Base-by-base conservation (phyloP, 1,140 invertebrate species). In the Pseudomyrmex dendroicus region DNA sequence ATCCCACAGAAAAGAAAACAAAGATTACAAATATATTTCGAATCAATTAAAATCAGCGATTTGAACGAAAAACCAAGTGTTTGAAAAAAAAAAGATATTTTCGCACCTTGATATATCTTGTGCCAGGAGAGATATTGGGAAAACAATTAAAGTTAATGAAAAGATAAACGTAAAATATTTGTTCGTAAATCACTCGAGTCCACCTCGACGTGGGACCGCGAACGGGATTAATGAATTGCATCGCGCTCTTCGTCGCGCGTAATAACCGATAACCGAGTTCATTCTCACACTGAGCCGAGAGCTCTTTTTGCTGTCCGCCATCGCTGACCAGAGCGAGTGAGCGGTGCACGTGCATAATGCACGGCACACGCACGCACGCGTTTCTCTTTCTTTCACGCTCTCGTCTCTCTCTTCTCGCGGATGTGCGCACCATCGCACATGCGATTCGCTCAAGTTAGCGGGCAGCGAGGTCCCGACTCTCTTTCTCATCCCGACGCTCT, bases 371-470 rank as follows among this genome's bases (percentile, higher is more conserved):
- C 85, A 62, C 70, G 67, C 57, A 66, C 73, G 46, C 56, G 44
- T n/a, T 3, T 70, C 52, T 63, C 56, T 62, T 72, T 72, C 62
- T 54, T 35, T 48, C 82, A 73, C 48, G 67, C 35, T 80, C 17
- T 48, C 20, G 35, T 56, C 61, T 70, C 86, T 70, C 86, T 73
- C 72, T 80, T 66, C 66, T 80, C 87, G 84, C 91, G 92, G 92
- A 93, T 93, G 91, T 90, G 89, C 91, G 92, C 92, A 90, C 92
- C 92, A 93, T 93, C 91, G 92, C 92, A 92, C 91, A 92, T 84
- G 87, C 92, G 92, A 92, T 92, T 92, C 90, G 91, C 88, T 93
- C 89, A 92, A 92, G 90, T 92, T 90, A 90, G 78, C 74, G 83
- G 62, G 82, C 83, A 88, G 83, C 87, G 88, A 89, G 89, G 89